Conservation (phyloP, 1,140 invertebrate genomes). For the Acromyrmex charruanus region DNA sequence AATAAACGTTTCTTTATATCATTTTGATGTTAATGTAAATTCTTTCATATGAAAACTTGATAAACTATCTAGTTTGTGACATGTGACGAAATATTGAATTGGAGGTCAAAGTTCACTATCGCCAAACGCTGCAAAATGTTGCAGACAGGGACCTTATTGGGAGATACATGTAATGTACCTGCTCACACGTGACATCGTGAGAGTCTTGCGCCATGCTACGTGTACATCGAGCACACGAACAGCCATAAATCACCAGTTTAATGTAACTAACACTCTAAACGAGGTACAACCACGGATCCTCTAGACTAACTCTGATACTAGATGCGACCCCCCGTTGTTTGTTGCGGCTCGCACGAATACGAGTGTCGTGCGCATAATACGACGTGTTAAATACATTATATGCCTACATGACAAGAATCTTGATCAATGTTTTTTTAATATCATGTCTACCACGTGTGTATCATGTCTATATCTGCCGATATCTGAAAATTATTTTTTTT, state of each 20-base stretch:
- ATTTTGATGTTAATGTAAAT: background rate
- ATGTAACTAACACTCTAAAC: conserved; percentile 74
- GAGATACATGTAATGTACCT: background rate
- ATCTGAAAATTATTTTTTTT: too few species aligned
- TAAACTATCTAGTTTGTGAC: background rate
- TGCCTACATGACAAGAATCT: background rate
- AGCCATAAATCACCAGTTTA: conserved; percentile 68
- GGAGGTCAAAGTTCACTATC: background rate
- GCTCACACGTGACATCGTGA: conserved; percentile 32
- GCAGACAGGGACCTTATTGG: background rate
- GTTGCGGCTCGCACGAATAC: conserved; percentile 62
- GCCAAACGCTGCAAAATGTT: conserved; percentile 5
- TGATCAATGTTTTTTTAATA: conserved; percentile 58
- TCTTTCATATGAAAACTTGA: background rate
- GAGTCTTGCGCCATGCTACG: background rate
- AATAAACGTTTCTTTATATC: background rate
- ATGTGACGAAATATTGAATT: conserved; percentile 1
- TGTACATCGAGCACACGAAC: conserved; percentile 24
- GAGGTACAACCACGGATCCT: conserved; percentile 77
- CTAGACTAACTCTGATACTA: conserved; percentile 73
- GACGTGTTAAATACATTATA: conserved; percentile 65
- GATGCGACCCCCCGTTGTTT: conserved; percentile 79
- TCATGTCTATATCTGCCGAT: background rate
- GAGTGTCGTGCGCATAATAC: conserved; percentile 60
- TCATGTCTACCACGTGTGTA: conserved; percentile 2